Evolutionary conservation across 2,797 vertebrate species (phyloP), one percentile per base, ranked within the genome.

Genomic region (Crocodylus rhombifer): DNA sequence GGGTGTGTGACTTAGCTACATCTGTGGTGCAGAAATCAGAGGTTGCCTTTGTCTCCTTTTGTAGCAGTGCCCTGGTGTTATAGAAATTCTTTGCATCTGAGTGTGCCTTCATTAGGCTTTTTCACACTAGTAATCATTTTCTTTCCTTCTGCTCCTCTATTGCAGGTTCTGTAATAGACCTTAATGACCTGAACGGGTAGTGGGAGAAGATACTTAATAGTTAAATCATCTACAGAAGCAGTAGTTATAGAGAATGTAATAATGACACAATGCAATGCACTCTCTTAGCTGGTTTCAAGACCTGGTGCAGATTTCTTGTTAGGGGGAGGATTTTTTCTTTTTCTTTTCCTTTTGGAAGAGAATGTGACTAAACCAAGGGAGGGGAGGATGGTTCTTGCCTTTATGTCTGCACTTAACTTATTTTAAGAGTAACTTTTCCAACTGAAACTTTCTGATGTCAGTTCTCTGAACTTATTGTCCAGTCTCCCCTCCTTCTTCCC

Each of bases 381-480:
- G 71, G 7, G 21, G 9, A 51, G 62, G 51, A 30, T 25, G 62
- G 21, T 30, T 33, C 62, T 33, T 26, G 82, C 23, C 18, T 7
- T 60, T 69, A 18, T 42, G 23, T 63, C n/a, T 15, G 21, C 61
- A 15, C 17, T 55, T 71, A 71, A 51, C 4, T n/a, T 20, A 7
- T 10, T 57, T 42, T 13, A 16, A 28, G 21, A 21, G n/a, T 0
- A 4, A 77, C 21, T 81, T 82, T 82, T 91, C 71, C 55, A 56
- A 86, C 88, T 82, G 86, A 74, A 36, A 36, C 15, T 21, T 56
- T 51, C 71, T 58, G 77, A 30, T 8, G 30, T 71, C 36, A 6
- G 1, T 28, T 86, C 30, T 88, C 90, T 90, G 30, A 78, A 62
- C 58, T n/a, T 85, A 78, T 88, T 91, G 84, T 95, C 89, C 2